These are phyloP conservation scores for Bos javanicus DNA, from an alignment of 2,113 vertebrate genomes.

Conservation along the genomic window DNA sequence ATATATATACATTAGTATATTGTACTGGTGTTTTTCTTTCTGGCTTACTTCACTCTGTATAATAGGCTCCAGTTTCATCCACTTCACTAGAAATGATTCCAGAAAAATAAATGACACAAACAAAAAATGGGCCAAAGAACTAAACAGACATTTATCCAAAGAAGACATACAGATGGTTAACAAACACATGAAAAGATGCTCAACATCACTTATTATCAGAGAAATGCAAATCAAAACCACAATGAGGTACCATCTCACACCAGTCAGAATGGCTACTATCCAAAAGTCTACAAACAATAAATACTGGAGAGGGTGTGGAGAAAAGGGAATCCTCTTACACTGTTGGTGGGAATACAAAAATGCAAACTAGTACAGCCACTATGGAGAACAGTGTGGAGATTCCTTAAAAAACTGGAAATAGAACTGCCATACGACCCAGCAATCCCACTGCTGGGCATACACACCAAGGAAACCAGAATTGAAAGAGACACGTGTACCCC, in stretches of 20 bases:
- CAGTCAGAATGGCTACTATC: not conserved
- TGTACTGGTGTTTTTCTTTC: not conserved
- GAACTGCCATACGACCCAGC: not conserved
- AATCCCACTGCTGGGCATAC: not conserved
- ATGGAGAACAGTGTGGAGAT: not conserved
- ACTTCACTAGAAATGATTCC: not conserved
- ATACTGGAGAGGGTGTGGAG: not conserved
- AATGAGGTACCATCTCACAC: not conserved
- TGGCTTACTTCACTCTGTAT: not conserved
- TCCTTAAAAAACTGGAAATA: not conserved
- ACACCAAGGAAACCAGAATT: accelerated
- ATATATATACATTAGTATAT: not conserved
- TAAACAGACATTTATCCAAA: not conserved
- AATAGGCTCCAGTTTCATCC: not conserved
- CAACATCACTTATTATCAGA: not conserved
- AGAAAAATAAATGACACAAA: not conserved
- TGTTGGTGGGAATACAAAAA: not conserved
- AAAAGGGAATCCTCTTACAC: not conserved
- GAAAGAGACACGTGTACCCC: not conserved
- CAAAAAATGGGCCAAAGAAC: not conserved
- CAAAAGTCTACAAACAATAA: not conserved
- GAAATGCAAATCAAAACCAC: not conserved
- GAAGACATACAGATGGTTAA: not conserved
- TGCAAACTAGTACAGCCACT: not conserved
- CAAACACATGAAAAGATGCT: not conserved